Evolutionary conservation across 2,888 invertebrate genomes (phyloP).

Genomic region (Conchocele bisecta): DNA sequence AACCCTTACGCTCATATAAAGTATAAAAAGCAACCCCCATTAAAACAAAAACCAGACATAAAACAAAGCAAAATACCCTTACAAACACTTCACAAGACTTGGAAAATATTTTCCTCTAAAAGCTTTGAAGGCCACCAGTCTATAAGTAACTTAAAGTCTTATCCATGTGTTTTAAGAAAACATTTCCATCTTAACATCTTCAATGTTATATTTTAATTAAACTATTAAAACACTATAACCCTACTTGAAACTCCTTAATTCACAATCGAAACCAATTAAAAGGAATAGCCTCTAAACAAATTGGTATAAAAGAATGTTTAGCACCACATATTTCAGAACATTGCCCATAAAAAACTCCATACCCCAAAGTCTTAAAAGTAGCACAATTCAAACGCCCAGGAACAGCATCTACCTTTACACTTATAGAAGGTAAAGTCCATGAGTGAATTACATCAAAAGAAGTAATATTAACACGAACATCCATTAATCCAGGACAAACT

Average conservation of each 20-base stretch:
- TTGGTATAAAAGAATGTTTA: conserved; percentile 92
- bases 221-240: too few species aligned
- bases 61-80: too few species aligned
- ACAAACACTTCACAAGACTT: too few species aligned
- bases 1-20: too few species aligned
- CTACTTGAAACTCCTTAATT: too few species aligned
- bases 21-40: too few species aligned
- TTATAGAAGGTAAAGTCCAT: conserved; percentile 81
- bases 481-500: conserved; percentile 73
- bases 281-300: conserved; percentile 82
- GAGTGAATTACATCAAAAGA: conserved; percentile 83
- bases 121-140: too few species aligned
- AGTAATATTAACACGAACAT: conserved; percentile 78
- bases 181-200: conserved; percentile 3
- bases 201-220: conserved; percentile 7
- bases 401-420: conserved; percentile 83
- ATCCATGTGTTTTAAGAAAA: too few species aligned
- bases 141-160: too few species aligned
- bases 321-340: conserved; percentile 92
- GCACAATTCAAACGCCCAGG: conserved; percentile 84
- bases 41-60: too few species aligned
- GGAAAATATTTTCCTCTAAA: too few species aligned
- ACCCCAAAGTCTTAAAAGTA: conserved; percentile 86
- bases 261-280: too few species aligned
- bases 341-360: conserved; percentile 89